These are phyloP conservation scores for Oncorhynchus nerka DNA, from an alignment of 2,113 vertebrate species.

Conservation along the genomic window DNA sequence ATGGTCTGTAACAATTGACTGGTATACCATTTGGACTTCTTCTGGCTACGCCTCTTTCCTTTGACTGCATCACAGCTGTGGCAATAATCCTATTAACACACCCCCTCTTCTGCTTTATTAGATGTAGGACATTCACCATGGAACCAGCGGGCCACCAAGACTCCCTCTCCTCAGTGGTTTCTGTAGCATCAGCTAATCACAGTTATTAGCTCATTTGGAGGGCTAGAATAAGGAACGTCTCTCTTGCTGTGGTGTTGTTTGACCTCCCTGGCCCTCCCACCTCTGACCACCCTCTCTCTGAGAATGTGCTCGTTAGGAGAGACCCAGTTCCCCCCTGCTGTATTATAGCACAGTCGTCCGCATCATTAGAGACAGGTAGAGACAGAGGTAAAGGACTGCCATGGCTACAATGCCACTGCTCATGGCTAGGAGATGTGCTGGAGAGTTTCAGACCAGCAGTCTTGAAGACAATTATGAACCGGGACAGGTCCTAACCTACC, in stretches of 20 bases:
- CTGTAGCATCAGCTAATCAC: constrained; percentile 62
- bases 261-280: constrained; percentile 46
- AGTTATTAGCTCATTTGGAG: constrained; percentile 59
- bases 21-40: constrained; percentile 42
- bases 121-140: constrained; percentile 54
- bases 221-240: constrained; percentile 36
- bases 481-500: constrained; percentile 22
- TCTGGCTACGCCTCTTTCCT: constrained; percentile 28
- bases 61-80: no score
- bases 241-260: constrained; percentile 33
- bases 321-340: constrained; percentile 53
- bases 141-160: background rate
- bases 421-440: background rate
- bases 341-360: constrained; percentile 39
- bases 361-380: constrained; percentile 59
- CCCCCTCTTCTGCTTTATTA: constrained; percentile 10
- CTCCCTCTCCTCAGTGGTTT: constrained; percentile 6
- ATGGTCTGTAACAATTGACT: constrained; percentile 45
- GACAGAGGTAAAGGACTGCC: constrained; percentile 38
- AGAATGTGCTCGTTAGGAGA: constrained; percentile 68
- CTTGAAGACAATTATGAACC: constrained; percentile 26
- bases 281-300: constrained; percentile 58
- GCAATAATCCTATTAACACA: no score
- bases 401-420: background rate
- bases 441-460: constrained; percentile 30